Evolutionary conservation across 2,113 vertebrate species (phyloP).

Genomic region (Martes martes): DNA sequence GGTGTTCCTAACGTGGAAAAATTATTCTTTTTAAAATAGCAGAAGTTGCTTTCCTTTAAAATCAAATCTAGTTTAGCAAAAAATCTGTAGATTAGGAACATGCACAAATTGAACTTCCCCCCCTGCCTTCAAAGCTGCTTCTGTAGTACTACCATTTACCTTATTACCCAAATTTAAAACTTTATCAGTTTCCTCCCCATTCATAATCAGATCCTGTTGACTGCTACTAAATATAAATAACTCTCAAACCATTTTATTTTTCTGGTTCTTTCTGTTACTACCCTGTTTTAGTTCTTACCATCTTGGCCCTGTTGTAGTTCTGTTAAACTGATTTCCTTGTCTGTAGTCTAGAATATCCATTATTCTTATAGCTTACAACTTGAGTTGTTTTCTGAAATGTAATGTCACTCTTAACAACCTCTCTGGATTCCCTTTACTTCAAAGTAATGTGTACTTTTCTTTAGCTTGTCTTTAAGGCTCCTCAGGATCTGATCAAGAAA

Average conservation of each 20-base stretch:
- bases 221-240: neutral
- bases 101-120: neutral
- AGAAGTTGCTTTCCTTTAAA: neutral
- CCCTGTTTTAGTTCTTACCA: neutral
- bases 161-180: neutral
- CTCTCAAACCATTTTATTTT: constrained; percentile 6
- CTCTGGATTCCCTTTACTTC: neutral
- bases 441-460: neutral
- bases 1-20: neutral
- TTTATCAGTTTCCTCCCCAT: neutral
- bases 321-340: neutral
- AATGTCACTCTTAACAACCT: neutral
- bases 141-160: neutral
- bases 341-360: neutral
- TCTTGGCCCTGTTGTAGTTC: neutral
- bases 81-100: constrained; percentile 15
- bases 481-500: neutral
- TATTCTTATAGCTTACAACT: neutral
- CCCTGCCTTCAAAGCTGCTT: neutral
- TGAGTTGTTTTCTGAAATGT: constrained; percentile 23
- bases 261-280: neutral
- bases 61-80: neutral
- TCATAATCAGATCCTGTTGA: neutral
- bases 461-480: neutral
- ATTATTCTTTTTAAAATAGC: neutral